Base-by-base conservation (phyloP, 2,797 vertebrate species). In the Dromococcyx pavoninus region DNA sequence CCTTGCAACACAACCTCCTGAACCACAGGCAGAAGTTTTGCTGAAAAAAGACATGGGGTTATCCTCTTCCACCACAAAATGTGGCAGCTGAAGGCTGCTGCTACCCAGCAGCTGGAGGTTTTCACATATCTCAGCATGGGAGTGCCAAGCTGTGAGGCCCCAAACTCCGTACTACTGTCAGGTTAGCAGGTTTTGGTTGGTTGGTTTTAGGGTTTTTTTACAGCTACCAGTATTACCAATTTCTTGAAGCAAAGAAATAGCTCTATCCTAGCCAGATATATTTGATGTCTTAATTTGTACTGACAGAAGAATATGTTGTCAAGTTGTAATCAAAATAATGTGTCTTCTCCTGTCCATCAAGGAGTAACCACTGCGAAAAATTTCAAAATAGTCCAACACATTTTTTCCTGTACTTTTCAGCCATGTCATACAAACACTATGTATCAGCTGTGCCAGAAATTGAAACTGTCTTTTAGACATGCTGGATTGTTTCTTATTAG, bases 401-500 rank as follows among this genome's bases (percentile, higher is more conserved):
- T 89, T 89, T 88, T 66, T 74, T 44, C 37, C 13, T 77, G 41
- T 65, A 37, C 37, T 93, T 94, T 89, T 75, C 67, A 88, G n/a
- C 71, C 77, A 48, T 44, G 44, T 51, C 60, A 88, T 46, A 77
- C 30, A 76, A 95, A 88, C 28, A 17, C 32, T 30, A 70, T 46
- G 24, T 32, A 83, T 92, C 77, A 87, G 54, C 80, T 74, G 41
- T 22, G 50, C 64, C 69, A 82, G 80, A 88, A 96, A 91, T 2
- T 69, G 46, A 88, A 91, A 35, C 70, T 84, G 74, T 44, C 91
- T 82, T 89, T 79, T 71, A 96, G 80, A 88, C 50, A 85, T 18
- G 76, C 76, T 87, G 71, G 77, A 94, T 85, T 90, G 67, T 46
- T 91, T 94, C 94, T 91, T 71, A 96, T 96, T 77, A 95, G 57